phyloP scores from a whole-genome alignment of 2,888 invertebrate species.

The Agrypnus murinus region DNA sequence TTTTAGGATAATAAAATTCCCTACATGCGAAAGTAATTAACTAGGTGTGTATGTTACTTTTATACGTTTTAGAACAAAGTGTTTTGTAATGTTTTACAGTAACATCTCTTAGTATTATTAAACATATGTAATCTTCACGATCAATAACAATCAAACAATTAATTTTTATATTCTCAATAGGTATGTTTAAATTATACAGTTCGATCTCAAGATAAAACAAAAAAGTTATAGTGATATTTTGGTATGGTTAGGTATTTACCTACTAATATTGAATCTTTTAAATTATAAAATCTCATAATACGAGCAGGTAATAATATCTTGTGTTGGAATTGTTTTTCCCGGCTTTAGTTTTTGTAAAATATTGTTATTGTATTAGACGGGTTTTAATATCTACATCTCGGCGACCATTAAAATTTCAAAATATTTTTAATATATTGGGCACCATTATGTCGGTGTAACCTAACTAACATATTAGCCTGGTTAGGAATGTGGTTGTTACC shows the following conservation, averaged over 20 bases:
- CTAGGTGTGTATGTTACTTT: conserved; percentile 13
- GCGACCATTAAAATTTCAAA: conserved; percentile 59
- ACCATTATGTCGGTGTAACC: conserved; percentile 52
- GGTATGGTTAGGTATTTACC: not conserved
- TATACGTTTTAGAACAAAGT: conserved; percentile 3
- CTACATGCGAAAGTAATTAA: conserved; percentile 22
- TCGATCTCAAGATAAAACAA: too few species aligned
- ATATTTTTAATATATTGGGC: conserved; percentile 60
- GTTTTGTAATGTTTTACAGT: not conserved
- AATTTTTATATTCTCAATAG: too few species aligned
- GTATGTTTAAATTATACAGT: too few species aligned
- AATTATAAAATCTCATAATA: conserved; percentile 17
- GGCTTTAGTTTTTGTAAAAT: conserved; percentile 42
- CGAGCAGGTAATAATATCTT: conserved; percentile 37
- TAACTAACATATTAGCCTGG: conserved; percentile 52
- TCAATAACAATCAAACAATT: too few species aligned
- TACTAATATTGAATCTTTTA: not conserved
- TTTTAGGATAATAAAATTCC: conserved; percentile 28
- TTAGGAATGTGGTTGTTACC: conserved; percentile 56
- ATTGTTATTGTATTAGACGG: conserved; percentile 49
- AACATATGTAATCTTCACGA: too few species aligned
- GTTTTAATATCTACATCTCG: conserved; percentile 57
- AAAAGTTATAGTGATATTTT: too few species aligned
- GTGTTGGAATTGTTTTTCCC: conserved; percentile 33
- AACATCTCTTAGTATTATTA: not conserved